Evolutionary conservation across 2,113 vertebrate genomes (phyloP).

Genomic region (Tricholaema leucomelas): DNA sequence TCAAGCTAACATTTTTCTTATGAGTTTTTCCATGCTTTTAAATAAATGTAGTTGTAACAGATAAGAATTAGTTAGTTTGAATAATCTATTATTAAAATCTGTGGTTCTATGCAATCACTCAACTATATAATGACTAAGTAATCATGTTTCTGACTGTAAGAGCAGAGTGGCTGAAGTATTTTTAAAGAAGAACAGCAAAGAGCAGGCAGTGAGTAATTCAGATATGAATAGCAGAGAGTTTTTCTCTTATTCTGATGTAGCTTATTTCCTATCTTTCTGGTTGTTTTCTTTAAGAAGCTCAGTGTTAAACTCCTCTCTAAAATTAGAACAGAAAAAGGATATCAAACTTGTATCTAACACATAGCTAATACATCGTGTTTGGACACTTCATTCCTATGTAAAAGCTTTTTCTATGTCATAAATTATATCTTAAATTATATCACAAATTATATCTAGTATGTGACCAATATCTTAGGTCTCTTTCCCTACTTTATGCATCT

Average conservation of each 20-base stretch:
- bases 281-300: neutral
- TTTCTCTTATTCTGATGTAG: neutral
- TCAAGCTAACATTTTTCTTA: neutral
- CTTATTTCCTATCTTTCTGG: neutral
- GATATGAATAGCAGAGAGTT: neutral
- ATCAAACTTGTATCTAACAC: neutral
- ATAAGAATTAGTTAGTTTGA: neutral
- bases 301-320: neutral
- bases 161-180: neutral
- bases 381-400: neutral
- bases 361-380: no score
- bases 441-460: neutral
- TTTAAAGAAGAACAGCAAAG: neutral
- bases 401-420: neutral
- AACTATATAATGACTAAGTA: neutral
- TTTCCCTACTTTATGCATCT: no score
- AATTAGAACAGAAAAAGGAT: neutral
- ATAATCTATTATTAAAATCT: neutral
- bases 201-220: neutral
- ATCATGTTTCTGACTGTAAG: neutral
- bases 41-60: neutral
- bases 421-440: neutral
- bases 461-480: neutral
- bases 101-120: neutral
- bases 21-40: neutral